Evolutionary conservation across 2,797 vertebrate species (phyloP).

Genomic region (Eulemur coronatus): DNA sequence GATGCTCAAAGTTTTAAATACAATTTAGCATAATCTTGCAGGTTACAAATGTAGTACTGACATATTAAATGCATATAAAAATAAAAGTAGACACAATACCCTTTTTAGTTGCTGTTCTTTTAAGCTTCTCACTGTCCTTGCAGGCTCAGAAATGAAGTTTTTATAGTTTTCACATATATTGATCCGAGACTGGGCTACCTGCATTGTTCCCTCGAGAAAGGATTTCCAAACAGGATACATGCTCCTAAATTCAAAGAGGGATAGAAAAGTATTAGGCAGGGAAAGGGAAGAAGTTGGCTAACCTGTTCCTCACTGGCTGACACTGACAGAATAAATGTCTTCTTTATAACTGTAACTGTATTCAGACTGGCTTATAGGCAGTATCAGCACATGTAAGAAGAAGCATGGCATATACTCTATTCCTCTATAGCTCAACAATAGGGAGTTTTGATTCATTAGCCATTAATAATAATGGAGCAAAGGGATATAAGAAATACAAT

Average conservation of each 20-base stretch:
- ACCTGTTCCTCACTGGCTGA: neutral
- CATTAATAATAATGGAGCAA: constrained; percentile 16
- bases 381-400: neutral
- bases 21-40: constrained; percentile 39
- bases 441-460: neutral
- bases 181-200: constrained; percentile 96
- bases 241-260: constrained; percentile 87
- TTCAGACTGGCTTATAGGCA: constrained; percentile 1
- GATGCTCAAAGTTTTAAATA: neutral
- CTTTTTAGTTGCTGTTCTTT: constrained; percentile 98
- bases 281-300: constrained; percentile 25
- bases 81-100: constrained; percentile 82
- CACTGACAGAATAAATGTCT: neutral
- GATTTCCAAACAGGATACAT: constrained; percentile 98
- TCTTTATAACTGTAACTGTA: neutral
- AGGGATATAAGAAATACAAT: constrained; percentile 3
- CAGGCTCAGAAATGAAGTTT: constrained; percentile 95
- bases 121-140: constrained; percentile 94
- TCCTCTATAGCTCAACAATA: neutral
- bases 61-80: constrained; percentile 40
- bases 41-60: constrained; percentile 38
- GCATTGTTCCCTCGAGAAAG: constrained; percentile 95
- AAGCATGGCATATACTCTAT: neutral
- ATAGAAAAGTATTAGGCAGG: constrained; percentile 57
- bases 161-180: constrained; percentile 98